Base-by-base conservation (phyloP, 2,888 invertebrate genomes). In the Gonocerus acuteangulatus region DNA sequence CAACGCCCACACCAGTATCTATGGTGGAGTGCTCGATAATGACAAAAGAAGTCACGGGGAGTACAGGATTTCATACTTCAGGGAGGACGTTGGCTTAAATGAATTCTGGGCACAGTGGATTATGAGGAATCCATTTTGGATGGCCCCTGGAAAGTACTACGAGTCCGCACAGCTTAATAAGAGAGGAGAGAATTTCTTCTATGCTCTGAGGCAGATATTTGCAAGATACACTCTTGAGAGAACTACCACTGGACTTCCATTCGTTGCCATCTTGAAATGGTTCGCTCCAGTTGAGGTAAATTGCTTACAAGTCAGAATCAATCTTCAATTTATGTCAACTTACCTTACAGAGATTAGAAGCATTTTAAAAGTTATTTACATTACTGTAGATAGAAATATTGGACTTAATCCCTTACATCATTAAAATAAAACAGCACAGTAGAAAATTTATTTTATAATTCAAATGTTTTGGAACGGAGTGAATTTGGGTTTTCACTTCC, bases 61-160 rank as follows among this genome's bases (percentile, higher is more conserved):
- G 64, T 77, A 79, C 60, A 73, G 77, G 11, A 67, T 89, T 47
- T 75, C 78, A 27, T 89, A 89, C 74, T 87, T 82, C 76, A 83
- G 83, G 15, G 85, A 88, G 70, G 89, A 89, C 72, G 75, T 84
- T 60, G 82, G 80, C 60, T 75, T 86, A 52, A 81, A 79, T 71
- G 69, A 72, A 66, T 69, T 65, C 58, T 84, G 85, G 75, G 83
- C 82, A 73, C 80, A 82, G 71, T 71, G 84, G 68, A 80, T 82
- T 71, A 71, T 84, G 68, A 76, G 80, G 60, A 83, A 81, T 69
- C 84, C 87, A 16, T 27, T 54, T 23, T 68, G 62, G 62, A 62
- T 65, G 62, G 23, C 21, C 13, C 42, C 48, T 15, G 60, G 61
- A 18, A 65, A 65, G 59, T 56, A 64, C 48, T 22, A 54, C 48